Conservation (phyloP, 2,113 vertebrate genomes). For the Emberiza fucata region DNA sequence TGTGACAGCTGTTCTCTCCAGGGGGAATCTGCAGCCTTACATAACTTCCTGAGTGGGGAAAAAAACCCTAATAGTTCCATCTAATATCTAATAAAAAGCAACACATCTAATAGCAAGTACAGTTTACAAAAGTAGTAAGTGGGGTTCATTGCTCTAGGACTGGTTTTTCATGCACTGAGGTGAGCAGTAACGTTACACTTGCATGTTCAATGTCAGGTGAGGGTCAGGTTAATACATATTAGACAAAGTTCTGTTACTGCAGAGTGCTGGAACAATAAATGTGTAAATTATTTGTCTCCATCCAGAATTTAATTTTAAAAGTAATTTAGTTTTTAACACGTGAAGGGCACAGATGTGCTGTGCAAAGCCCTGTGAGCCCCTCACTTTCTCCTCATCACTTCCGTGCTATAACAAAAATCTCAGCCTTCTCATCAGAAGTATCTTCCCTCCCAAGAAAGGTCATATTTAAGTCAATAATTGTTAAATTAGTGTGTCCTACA, state of each 20-base stretch:
- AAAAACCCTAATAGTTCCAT: background rate
- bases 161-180: background rate
- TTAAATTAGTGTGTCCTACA: background rate
- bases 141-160: background rate
- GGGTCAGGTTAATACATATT: background rate
- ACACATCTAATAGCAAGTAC: rapidly evolving
- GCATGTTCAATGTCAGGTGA: background rate
- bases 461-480: background rate
- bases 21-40: background rate
- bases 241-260: background rate
- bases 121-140: background rate
- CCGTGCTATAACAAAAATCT: rapidly evolving
- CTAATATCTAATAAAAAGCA: background rate
- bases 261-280: background rate
- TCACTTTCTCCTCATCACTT: background rate
- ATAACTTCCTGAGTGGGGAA: background rate
- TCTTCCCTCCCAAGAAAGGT: rapidly evolving
- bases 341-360: background rate
- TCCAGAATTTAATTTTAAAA: background rate
- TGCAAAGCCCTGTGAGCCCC: background rate
- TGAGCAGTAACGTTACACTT: rapidly evolving
- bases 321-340: rapidly evolving
- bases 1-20: background rate
- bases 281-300: background rate
- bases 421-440: background rate